A percentile compares a stretch with the other conserved stretches of the same genome.
phyloP scores from a whole-genome alignment of 2,113 vertebrate species.

The Petaurus breviceps region DNA sequence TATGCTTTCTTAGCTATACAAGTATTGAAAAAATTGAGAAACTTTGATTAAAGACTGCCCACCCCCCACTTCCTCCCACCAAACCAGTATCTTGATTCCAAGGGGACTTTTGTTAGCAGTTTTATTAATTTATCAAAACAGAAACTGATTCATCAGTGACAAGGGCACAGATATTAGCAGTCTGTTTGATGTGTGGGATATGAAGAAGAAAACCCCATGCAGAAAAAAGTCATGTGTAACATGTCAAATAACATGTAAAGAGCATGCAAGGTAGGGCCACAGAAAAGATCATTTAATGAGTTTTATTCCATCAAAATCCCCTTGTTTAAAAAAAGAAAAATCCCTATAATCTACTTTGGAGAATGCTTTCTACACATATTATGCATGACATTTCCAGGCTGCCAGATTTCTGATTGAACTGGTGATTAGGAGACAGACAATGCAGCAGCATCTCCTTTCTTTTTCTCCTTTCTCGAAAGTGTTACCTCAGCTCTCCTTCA shows the following conservation, averaged over 20 bases:
- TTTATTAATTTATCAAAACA: conserved; percentile 55
- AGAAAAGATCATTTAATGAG: conserved; percentile 71
- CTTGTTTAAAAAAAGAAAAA: conserved; percentile 49
- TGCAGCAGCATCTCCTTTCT: conserved; percentile 19
- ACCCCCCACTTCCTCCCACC: conserved; percentile 1
- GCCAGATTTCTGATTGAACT: conserved; percentile 70
- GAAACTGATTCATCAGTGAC: conserved; percentile 9
- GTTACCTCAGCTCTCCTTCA: conserved; percentile 7
- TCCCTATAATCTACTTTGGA: conserved; percentile 67
- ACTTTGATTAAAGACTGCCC: conserved; percentile 51
- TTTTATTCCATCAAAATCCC: conserved; percentile 49
- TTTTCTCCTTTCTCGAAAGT: conserved; percentile 55
- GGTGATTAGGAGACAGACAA: conserved; percentile 76
- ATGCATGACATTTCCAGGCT: conserved; percentile 66
- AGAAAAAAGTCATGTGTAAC: conserved; percentile 37
- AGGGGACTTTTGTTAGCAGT: conserved; percentile 53
- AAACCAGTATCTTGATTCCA: conserved; percentile 26
- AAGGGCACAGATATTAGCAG: background rate
- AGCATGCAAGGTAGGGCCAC: conserved; percentile 1
- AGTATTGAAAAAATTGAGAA: conserved; percentile 56
- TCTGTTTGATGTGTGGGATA: conserved; percentile 32
- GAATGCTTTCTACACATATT: conserved; percentile 59
- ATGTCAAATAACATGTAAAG: conserved; percentile 51
- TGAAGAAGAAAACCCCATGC: background rate
- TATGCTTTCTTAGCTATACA: conserved; percentile 34